Conservation (phyloP, 2,888 invertebrate genomes). For the Andrena chrysosceles region DNA sequence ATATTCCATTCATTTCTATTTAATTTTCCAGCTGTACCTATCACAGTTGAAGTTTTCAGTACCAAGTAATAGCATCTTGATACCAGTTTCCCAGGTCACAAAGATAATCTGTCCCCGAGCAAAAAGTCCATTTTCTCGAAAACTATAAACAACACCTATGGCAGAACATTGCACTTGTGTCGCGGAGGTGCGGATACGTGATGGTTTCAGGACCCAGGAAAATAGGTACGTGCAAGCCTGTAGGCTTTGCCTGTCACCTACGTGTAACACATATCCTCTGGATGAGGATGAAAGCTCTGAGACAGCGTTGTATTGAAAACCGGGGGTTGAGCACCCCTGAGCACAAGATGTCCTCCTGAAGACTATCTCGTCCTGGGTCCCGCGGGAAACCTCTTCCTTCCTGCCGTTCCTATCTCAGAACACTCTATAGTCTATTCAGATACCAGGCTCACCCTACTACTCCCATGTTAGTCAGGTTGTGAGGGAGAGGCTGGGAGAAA, state of each 20-base stretch:
- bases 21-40: background rate
- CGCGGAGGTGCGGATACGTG: conserved; percentile 54
- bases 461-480: conserved; percentile 74
- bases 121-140: conserved; percentile 27
- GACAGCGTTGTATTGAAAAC: conserved; percentile 64
- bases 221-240: conserved; percentile 70
- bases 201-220: conserved; percentile 49
- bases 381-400: conserved; percentile 82
- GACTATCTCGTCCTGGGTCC: conserved; percentile 83
- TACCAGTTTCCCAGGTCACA: background rate
- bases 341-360: conserved; percentile 83
- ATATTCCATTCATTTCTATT: background rate
- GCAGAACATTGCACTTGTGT: conserved; percentile 54
- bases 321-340: conserved; percentile 80
- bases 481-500: conserved; percentile 65
- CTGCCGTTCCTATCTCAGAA: conserved; percentile 83
- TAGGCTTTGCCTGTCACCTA: conserved; percentile 70
- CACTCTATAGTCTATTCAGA: conserved; percentile 84
- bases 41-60: background rate
- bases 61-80: background rate
- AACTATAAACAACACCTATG: conserved; percentile 52
- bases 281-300: conserved; percentile 64
- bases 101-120: background rate
- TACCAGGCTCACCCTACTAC: conserved; percentile 81
- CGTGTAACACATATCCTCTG: conserved; percentile 60